Conservation (phyloP, 2,888 invertebrate genomes). For the Lycocerus yunnanus region DNA sequence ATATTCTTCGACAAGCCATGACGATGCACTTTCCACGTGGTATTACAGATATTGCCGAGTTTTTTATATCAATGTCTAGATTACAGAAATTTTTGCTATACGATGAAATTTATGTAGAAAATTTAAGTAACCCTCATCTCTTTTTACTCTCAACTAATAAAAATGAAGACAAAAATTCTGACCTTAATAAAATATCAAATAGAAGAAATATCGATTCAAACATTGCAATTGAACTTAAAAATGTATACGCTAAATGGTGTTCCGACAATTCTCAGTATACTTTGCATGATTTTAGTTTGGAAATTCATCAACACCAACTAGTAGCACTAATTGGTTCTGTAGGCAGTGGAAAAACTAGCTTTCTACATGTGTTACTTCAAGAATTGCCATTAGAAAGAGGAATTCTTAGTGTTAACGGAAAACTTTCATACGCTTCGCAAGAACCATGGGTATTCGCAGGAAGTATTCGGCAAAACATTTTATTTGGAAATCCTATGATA, state of each 20-base stretch:
- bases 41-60: constrained; percentile 77
- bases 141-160: not conserved
- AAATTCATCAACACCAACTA: constrained; percentile 36
- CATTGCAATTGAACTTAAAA: constrained; percentile 53
- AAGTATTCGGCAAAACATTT: constrained; percentile 74
- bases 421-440: constrained; percentile 65
- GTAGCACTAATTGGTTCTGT: constrained; percentile 68
- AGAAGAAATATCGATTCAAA: not conserved
- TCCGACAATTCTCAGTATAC: constrained; percentile 32
- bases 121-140: not conserved
- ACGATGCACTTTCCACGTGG: constrained; percentile 74
- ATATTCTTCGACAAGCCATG: constrained; percentile 73
- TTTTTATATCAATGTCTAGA: constrained; percentile 73
- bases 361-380: constrained; percentile 69
- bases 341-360: constrained; percentile 69
- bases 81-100: constrained; percentile 65
- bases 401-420: constrained; percentile 63
- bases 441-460: constrained; percentile 67
- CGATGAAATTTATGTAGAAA: constrained; percentile 51
- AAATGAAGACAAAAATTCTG: not conserved
- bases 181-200: not conserved
- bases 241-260: constrained; percentile 39
- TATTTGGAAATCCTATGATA: constrained; percentile 71
- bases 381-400: constrained; percentile 69
- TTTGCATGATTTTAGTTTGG: constrained; percentile 38